phyloP scores from a whole-genome alignment of 2,113 vertebrate genomes.

The Trogon surrucura region DNA sequence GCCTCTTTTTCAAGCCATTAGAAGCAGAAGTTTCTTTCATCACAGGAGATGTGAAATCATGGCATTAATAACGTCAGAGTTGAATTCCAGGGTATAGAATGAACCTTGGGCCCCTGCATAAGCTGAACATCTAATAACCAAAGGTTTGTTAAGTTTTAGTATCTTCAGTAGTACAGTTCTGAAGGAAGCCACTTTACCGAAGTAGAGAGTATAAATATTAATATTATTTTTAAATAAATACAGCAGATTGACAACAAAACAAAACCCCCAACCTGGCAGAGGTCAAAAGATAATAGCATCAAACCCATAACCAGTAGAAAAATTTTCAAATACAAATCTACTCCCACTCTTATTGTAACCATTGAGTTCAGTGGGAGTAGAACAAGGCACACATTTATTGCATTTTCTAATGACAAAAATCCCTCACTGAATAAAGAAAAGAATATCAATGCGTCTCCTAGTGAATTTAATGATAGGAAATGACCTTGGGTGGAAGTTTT shows the following conservation, averaged over 20 bases:
- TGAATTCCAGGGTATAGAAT: not conserved
- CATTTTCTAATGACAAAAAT: not conserved
- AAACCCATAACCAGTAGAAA: not conserved
- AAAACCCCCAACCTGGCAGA: fast-evolving
- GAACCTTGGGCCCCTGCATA: not conserved
- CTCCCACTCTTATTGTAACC: not conserved
- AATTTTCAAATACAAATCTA: not conserved
- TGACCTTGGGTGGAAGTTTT: not conserved
- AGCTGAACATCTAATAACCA: not conserved
- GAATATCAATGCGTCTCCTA: not conserved
- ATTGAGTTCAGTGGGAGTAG: not conserved
- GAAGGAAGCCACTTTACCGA: not conserved
- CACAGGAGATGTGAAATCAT: not conserved
- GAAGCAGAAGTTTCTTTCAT: not conserved
- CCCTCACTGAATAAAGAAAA: not conserved
- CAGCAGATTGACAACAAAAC: not conserved
- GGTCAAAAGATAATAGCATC: not conserved
- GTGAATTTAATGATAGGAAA: not conserved
- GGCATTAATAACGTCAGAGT: not conserved
- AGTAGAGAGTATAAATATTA: not conserved
- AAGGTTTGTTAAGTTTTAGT: not conserved
- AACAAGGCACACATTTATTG: not conserved
- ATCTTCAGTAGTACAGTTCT: not conserved
- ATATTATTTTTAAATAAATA: not conserved
- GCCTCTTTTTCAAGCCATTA: not conserved